Percentiles rank a stretch among this genome's conserved stretches.
Evolutionary conservation across 2,113 vertebrate genomes (phyloP).

Genomic region (Stigmatopora nigra): DNA sequence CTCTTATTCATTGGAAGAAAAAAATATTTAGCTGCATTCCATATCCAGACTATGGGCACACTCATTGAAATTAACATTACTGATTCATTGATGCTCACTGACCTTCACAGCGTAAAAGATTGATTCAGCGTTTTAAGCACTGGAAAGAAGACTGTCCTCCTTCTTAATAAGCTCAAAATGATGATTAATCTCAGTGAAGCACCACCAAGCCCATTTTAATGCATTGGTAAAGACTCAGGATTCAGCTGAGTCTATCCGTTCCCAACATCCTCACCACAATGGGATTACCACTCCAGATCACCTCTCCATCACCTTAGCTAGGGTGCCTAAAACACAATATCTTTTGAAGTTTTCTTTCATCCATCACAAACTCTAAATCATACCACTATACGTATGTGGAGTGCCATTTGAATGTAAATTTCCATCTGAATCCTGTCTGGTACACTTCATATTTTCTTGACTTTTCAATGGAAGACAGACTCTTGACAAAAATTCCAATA

Average conservation of each 20-base stretch:
- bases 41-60: slow-evolving; percentile 22
- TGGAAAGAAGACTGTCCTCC: slow-evolving; percentile 63
- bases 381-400: slow-evolving; percentile 32
- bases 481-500: slow-evolving; percentile 56
- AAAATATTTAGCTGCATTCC: slow-evolving; percentile 41
- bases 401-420: slow-evolving; percentile 24
- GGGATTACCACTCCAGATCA: slow-evolving; percentile 37
- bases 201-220: slow-evolving; percentile 50
- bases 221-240: slow-evolving; percentile 51
- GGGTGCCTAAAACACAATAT: slow-evolving; percentile 33
- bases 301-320: slow-evolving; percentile 35
- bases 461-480: slow-evolving; percentile 36
- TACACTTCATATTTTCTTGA: slow-evolving; percentile 20
- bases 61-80: slow-evolving; percentile 53
- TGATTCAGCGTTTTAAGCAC: slow-evolving; percentile 67
- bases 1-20: slow-evolving; percentile 19
- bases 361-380: slow-evolving; percentile 24
- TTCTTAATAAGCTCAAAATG: slow-evolving; percentile 70
- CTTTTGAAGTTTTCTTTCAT: slow-evolving; percentile 31
- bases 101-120: slow-evolving; percentile 72
- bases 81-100: slow-evolving; percentile 54
- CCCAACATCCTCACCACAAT: slow-evolving; percentile 22
- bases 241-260: slow-evolving; percentile 44
- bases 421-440: slow-evolving; percentile 16
- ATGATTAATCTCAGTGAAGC: slow-evolving; percentile 71